These are phyloP conservation scores for Megaptera novaeangliae DNA, from an alignment of 2,113 vertebrate genomes.

Conservation along the genomic window DNA sequence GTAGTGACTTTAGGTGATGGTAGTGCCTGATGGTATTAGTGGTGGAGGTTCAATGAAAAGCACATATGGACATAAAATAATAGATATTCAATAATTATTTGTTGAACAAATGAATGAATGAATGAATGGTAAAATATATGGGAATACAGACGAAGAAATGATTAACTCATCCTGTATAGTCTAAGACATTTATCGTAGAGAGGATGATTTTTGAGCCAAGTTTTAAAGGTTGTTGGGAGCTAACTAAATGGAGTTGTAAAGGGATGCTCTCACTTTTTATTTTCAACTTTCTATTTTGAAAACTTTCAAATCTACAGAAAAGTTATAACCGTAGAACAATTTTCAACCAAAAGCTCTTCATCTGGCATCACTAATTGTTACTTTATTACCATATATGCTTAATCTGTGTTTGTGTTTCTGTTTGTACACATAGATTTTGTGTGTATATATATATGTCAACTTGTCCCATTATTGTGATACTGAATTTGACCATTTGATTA, in stretches of 20 bases:
- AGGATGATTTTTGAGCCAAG: not conserved
- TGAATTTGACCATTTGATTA: not conserved
- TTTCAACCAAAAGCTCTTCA: not conserved
- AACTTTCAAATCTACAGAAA: not conserved
- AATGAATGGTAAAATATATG: not conserved
- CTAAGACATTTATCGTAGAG: not conserved
- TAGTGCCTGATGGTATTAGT: not conserved
- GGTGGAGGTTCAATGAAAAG: not conserved
- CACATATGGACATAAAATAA: not conserved
- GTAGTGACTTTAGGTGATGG: not conserved
- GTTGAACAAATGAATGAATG: not conserved
- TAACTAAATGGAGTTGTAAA: not conserved
- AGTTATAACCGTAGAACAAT: not conserved
- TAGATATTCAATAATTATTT: not conserved
- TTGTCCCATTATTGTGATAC: not conserved
- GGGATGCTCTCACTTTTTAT: not conserved
- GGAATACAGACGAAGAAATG: not conserved
- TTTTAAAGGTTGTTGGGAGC: not conserved
- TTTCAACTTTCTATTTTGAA: not conserved
- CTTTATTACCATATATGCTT: not conserved
- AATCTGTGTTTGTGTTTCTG: not conserved
- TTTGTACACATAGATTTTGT: not conserved
- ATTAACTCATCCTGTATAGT: not conserved
- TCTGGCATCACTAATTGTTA: not conserved
- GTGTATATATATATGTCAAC: not conserved